Evolutionary conservation across 2,113 vertebrate species (phyloP).

Genomic region (Podocnemis expansa): DNA sequence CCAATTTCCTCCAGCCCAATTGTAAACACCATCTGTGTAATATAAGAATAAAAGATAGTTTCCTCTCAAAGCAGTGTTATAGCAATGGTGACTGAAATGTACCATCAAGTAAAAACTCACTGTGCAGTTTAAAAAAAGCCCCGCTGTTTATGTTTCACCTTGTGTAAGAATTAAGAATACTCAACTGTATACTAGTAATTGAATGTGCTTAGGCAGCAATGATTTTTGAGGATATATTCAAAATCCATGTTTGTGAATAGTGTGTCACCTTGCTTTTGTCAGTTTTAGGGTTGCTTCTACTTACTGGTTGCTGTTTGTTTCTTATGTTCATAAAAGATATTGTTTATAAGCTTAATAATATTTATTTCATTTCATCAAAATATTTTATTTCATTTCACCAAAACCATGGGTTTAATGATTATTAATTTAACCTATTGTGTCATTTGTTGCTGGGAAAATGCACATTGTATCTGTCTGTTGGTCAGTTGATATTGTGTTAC

Average conservation of each 20-base stretch:
- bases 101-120: slow-evolving; percentile 9
- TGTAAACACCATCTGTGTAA: slow-evolving; percentile 57
- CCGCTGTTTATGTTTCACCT: slow-evolving; percentile 20
- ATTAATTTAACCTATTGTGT: slow-evolving; percentile 14
- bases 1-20: background rate
- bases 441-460: background rate
- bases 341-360: slow-evolving; percentile 32
- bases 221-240: slow-evolving; percentile 9
- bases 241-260: slow-evolving; percentile 36
- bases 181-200: slow-evolving; percentile 28
- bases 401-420: background rate
- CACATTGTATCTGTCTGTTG: fast-evolving
- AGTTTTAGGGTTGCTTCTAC: slow-evolving; percentile 9
- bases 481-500: background rate
- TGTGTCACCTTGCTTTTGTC: slow-evolving; percentile 29
- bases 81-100: fast-evolving
- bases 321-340: background rate
- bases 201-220: background rate
- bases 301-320: background rate
- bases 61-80: slow-evolving; percentile 4
- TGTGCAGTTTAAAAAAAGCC: background rate
- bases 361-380: slow-evolving; percentile 40
- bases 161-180: slow-evolving; percentile 17
- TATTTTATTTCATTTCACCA: slow-evolving; percentile 19
- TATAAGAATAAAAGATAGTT: slow-evolving; percentile 15